Evolutionary conservation across 2,888 invertebrate species (phyloP), one percentile per base, ranked within the genome.

Genomic region (Candidula unifasciata): DNA sequence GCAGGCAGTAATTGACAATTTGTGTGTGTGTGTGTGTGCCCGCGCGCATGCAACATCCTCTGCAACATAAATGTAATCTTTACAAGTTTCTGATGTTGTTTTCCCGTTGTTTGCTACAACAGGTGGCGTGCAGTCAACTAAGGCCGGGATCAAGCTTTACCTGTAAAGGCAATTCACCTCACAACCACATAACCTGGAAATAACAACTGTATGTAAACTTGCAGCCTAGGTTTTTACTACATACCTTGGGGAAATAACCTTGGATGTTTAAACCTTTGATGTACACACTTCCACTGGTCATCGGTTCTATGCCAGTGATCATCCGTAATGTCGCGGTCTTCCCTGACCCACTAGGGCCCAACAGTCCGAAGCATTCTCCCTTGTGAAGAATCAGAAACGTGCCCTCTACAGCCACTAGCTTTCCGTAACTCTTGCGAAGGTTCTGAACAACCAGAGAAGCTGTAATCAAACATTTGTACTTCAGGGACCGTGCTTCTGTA

Each of bases 331-430:
- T 57, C 16, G 60, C 21, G 21, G 77, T 30, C 30, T 77, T 77
- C 6, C 77, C 77, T 21, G 77, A 77, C 21, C 77, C 77, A 57
- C 10, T 60, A 2, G 77, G 77, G 1, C 77, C 77, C 60, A 77
- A 21, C n/a, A 77, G 21, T 52, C 77, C 77, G 27, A 77, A 73
- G n/a, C 73, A 73, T 18, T 37, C 37, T 0, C 18, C 13, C 35
- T 24, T 37, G 21, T 33, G 10, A 24, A 73, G 5, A 2, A 33
- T 52, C 21, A 73, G n/a, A 33, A 10, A 52, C 13, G 33, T 27
- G 5, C 52, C 52, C 13, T 73, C n/a, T 24, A 73, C 44, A n/a
- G 44, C 73, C 10, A 33, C 52, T 10, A 27, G 5, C 16, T 73
- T 33, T 8, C 27, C 73, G 24, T 73, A 73, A n/a, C 52, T n/a